Percentiles rank a stretch among this genome's conserved stretches.
Evolutionary conservation across 2,797 vertebrate genomes (phyloP).

Genomic region (Myotis vivesi): DNA sequence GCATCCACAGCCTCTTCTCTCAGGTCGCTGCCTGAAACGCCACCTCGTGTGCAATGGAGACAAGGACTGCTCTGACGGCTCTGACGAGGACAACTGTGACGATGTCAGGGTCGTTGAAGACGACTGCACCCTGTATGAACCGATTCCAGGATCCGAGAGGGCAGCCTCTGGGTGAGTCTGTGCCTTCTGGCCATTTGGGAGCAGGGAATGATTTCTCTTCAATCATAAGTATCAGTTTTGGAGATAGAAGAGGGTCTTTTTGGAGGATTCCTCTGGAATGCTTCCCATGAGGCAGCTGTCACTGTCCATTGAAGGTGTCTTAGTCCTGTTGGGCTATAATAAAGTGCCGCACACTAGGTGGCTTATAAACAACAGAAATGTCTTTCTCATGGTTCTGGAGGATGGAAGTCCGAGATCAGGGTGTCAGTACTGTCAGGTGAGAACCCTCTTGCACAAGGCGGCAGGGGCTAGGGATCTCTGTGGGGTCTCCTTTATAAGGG

Average conservation of each 20-base stretch:
- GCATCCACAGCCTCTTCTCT: background rate
- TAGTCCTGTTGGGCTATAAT: background rate
- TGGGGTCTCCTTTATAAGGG: background rate
- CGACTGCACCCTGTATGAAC: conserved; percentile 86
- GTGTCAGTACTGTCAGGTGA: background rate
- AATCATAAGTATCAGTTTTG: background rate
- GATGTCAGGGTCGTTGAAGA: conserved; percentile 70
- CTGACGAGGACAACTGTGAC: conserved; percentile 89
- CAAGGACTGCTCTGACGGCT: conserved; percentile 88
- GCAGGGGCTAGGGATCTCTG: background rate
- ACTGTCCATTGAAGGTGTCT: background rate
- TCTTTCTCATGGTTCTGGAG: background rate
- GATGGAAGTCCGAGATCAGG: background rate
- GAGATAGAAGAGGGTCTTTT: background rate
- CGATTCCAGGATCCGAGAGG: conserved; percentile 88
- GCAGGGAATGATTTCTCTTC: background rate
- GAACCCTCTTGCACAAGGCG: background rate
- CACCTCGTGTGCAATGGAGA: conserved; percentile 92
- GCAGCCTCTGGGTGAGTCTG: conserved; percentile 88
- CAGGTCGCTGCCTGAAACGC: conserved; percentile 92
- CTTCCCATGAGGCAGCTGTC: background rate
- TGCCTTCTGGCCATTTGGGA: background rate
- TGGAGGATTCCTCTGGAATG: background rate
- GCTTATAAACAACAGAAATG: background rate
- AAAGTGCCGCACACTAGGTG: background rate